Evolutionary conservation across 1,140 invertebrate genomes (phyloP).

Genomic region (Drosophila aff.): DNA sequence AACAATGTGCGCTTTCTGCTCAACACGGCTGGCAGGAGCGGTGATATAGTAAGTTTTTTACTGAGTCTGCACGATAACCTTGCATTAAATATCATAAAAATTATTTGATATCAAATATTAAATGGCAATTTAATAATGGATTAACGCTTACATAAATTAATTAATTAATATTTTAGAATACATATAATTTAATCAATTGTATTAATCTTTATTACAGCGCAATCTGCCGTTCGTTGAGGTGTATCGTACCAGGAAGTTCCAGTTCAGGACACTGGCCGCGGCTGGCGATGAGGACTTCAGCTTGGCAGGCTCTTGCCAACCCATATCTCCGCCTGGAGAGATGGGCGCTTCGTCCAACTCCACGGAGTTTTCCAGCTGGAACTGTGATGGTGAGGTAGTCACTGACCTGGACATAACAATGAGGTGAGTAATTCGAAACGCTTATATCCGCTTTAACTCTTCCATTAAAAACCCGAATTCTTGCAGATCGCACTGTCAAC

Average conservation of each 20-base stretch:
- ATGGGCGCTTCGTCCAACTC: conserved; percentile 27
- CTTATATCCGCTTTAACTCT: neutral
- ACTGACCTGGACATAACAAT: conserved; percentile 89
- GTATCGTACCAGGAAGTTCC: conserved; percentile 90
- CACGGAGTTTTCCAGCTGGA: conserved; percentile 89
- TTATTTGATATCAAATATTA: neutral
- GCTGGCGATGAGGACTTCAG: conserved; percentile 69
- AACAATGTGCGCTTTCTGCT: conserved; percentile 91
- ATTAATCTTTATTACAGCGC: conserved; percentile 87
- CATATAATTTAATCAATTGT: neutral
- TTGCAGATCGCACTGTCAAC: conserved; percentile 86
- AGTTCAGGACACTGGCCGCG: conserved; percentile 87
- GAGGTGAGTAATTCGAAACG: conserved; percentile 86
- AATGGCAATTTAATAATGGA: neutral
- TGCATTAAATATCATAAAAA: neutral
- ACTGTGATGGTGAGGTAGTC: conserved; percentile 94
- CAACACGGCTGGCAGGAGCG: conserved; percentile 87
- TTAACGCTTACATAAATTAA: neutral
- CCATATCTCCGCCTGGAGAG: conserved; percentile 55
- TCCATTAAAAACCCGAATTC: neutral
- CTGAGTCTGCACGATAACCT: neutral
- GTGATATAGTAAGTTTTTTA: conserved; percentile 86
- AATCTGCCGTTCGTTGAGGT: conserved; percentile 91
- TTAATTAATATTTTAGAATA: neutral
- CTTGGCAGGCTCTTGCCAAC: conserved; percentile 75